A percentile compares a stretch with the other conserved stretches of the same genome.
phyloP scores from a whole-genome alignment of 2,888 invertebrate species.

The Acanthoscelides obtectus region DNA sequence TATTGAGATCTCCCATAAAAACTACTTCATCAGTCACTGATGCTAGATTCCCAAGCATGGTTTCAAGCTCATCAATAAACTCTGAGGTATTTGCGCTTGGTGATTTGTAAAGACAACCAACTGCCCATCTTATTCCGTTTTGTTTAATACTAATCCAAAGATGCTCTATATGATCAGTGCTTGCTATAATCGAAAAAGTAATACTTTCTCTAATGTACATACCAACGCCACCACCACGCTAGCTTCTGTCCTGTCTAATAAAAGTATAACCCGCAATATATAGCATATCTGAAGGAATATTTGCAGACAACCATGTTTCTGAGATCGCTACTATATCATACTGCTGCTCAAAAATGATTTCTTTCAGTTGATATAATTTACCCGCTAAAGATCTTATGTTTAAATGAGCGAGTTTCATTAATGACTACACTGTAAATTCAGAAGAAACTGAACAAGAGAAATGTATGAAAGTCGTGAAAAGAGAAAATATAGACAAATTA shows the following conservation, averaged over 20 bases:
- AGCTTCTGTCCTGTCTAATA: conserved; percentile 1
- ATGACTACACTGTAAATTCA: too few relatives aligned
- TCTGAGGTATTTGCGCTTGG: conserved; percentile 3
- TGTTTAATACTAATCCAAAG: conserved; percentile 5
- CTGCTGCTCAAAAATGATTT: background rate
- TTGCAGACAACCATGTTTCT: conserved; percentile 7
- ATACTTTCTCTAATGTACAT: conserved; percentile 1
- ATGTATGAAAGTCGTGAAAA: too few relatives aligned
- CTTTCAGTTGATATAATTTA: conserved; percentile 4
- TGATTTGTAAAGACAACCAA: conserved; percentile 3
- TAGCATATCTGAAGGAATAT: background rate
- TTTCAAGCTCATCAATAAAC: conserved; percentile 1
- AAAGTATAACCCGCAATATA: conserved; percentile 1
- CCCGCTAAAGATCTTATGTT: conserved; percentile 6
- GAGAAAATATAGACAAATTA: too few relatives aligned
- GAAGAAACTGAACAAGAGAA: too few relatives aligned
- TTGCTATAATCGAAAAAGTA: background rate
- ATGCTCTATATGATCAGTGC: conserved; percentile 4
- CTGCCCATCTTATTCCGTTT: background rate
- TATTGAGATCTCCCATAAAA: conserved; percentile 4
- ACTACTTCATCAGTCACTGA: conserved; percentile 4
- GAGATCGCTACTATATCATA: conserved; percentile 2
- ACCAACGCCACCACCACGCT: conserved; percentile 4
- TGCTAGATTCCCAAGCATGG: background rate
- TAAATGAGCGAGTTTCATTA: background rate